Evolutionary conservation across 2,888 invertebrate species (phyloP), one percentile per base, ranked within the genome.

Genomic region (Galeopsomyia nigrocyanea): DNA sequence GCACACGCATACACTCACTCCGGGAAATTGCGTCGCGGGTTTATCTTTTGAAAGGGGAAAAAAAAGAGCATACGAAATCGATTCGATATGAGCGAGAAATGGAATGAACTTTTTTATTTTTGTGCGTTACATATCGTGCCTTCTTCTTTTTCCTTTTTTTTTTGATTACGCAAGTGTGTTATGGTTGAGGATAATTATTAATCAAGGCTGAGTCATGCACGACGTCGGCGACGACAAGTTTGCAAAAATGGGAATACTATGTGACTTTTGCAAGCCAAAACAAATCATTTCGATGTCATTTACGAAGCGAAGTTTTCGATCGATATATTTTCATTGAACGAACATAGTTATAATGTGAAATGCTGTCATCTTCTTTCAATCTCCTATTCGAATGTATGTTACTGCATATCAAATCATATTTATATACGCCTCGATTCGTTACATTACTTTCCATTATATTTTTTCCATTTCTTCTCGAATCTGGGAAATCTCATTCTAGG

Each of bases 301-400:
- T 22, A 39, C 19, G 39, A 50, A 47, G 21, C 22, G 31, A 16
- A 65, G 47, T 31, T 31, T 47, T 71, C 39, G 5, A 26, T 39
- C 1, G 10, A 9, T 39, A 39, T 50, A 63, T 47, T 55, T 26
- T 58, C 2, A 13, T 39, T 13, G 39, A 72, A 72, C 17, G 60
- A 72, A 72, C 17, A 56, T 68, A 73, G 31, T 64, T 60, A 68
- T 68, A 64, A 68, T 61, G 61, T 61, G 49, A 73, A 69, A 73
- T 73, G 65, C 57, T 47, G 65, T 62, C 56, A 56, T 39, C 2
- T 61, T 50, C n/a, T 14, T 19, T 39, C 49, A 6, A 17, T 60
- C 47, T 58, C 9, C 46, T 46, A 46, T 58, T 58, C 46, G 46
- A 58, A 46, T 17, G 17, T 46, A 14, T 26, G 22, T 16, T 64